phyloP scores from a whole-genome alignment of 2,888 invertebrate genomes.

The Pseudanteris insignis region DNA sequence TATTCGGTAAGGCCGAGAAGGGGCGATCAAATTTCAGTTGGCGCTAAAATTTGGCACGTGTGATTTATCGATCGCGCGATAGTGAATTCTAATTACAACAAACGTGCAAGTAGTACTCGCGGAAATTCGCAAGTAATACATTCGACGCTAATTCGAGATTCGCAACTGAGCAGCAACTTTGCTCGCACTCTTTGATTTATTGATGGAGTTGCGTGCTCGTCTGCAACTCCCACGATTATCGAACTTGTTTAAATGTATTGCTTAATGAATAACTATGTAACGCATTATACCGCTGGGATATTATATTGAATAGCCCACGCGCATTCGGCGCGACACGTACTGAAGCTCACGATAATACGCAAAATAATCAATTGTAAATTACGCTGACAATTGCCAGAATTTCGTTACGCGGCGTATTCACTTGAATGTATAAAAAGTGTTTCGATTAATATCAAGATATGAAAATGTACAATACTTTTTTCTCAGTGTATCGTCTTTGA shows the following conservation, averaged over 20 bases:
- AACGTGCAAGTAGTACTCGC: slow-evolving; percentile 18
- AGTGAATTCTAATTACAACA: slow-evolving; percentile 31
- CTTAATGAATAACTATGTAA: slow-evolving; percentile 31
- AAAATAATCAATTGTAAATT: too few relatives aligned
- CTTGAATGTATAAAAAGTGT: too few relatives aligned
- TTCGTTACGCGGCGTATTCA: too few relatives aligned
- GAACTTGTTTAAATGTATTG: slow-evolving; percentile 35
- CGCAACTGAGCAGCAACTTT: slow-evolving; percentile 38
- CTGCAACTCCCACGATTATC: slow-evolving; percentile 34
- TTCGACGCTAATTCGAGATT: slow-evolving; percentile 36
- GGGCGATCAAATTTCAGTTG: slow-evolving; percentile 11
- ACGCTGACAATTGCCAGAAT: too few relatives aligned
- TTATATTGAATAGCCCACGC: slow-evolving; percentile 24
- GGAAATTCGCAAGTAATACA: slow-evolving; percentile 37
- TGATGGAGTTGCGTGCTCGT: slow-evolving; percentile 29
- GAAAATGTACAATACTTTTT: too few relatives aligned
- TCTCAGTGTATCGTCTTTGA: too few relatives aligned
- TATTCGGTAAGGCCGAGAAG: slow-evolving; percentile 1
- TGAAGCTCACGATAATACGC: too few relatives aligned
- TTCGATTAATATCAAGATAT: too few relatives aligned
- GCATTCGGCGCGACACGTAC: too few relatives aligned
- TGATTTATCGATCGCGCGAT: slow-evolving; percentile 35
- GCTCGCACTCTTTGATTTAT: slow-evolving; percentile 36
- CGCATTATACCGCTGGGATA: slow-evolving; percentile 10
- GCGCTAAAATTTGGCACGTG: slow-evolving; percentile 18